Conservation (phyloP, 1,140 invertebrate genomes). For the Eufriesea mexicana region DNA sequence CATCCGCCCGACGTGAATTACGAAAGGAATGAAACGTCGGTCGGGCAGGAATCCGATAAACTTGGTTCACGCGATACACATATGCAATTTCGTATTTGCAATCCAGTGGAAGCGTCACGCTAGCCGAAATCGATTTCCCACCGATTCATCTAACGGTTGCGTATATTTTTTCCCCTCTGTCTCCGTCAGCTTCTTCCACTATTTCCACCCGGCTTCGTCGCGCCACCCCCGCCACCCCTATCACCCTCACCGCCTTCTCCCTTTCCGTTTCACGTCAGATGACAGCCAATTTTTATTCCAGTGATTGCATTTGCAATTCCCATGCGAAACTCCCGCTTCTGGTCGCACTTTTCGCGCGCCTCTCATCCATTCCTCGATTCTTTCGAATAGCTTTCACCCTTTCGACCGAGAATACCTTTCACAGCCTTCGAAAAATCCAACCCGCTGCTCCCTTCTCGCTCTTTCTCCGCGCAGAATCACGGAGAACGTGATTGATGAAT, state of each 20-base stretch:
- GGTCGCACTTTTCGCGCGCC: conserved; percentile 18
- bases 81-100: conserved; percentile 45
- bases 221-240: too few species aligned
- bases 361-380: conserved; percentile 30
- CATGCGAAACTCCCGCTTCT: conserved; percentile 71
- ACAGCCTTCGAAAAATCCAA: background rate
- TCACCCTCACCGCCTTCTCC: conserved; percentile 34
- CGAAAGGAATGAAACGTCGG: conserved; percentile 42
- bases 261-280: conserved; percentile 73
- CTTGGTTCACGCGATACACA: conserved; percentile 49
- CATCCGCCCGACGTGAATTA: conserved; percentile 29
- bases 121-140: conserved; percentile 67
- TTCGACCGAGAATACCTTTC: background rate
- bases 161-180: conserved; percentile 51
- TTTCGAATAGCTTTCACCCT: conserved; percentile 4
- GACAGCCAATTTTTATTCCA: conserved; percentile 82
- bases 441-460: too few species aligned
- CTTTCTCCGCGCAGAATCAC: too few species aligned
- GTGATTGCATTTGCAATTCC: conserved; percentile 82
- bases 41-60: conserved; percentile 42
- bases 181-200: conserved; percentile 4
- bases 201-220: background rate
- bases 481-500: background rate
- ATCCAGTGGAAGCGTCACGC: conserved; percentile 37
- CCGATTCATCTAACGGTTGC: conserved; percentile 57